phyloP scores from a whole-genome alignment of 2,113 vertebrate genomes.

The Formicarius rufipectus region DNA sequence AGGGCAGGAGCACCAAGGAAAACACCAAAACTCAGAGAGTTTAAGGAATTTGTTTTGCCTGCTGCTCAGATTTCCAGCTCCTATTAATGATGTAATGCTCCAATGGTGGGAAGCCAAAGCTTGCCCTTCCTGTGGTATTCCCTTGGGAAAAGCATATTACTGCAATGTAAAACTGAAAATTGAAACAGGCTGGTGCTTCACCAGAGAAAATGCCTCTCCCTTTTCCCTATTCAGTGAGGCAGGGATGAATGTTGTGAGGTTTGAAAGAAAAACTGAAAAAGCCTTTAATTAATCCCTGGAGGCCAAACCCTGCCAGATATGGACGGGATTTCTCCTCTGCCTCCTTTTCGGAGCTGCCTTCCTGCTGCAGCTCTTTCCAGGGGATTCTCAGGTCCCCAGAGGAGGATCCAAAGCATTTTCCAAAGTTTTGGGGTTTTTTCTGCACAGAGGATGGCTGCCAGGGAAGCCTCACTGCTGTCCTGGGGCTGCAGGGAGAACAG shows the following conservation, averaged over 20 bases:
- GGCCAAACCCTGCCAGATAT: conserved; percentile 21
- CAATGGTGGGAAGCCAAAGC: conserved; percentile 3
- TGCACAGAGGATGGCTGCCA: neutral
- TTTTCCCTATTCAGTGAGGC: conserved; percentile 17
- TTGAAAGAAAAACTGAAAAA: conserved; percentile 62
- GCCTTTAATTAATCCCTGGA: conserved; percentile 58
- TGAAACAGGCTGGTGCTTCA: conserved; percentile 49
- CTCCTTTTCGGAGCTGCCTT: neutral
- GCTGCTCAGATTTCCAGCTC: neutral
- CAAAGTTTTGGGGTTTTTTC: neutral
- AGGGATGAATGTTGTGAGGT: conserved; percentile 20
- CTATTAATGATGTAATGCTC: neutral
- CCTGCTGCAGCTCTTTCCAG: neutral
- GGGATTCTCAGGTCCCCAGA: neutral
- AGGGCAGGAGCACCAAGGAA: neutral
- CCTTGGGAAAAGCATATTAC: conserved; percentile 10
- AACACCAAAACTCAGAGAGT: neutral
- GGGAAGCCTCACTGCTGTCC: neutral
- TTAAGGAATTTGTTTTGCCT: neutral
- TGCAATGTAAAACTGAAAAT: conserved; percentile 22
- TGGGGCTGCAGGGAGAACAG: neutral
- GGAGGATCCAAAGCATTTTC: neutral
- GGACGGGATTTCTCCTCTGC: conserved; percentile 37
- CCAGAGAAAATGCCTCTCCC: conserved; percentile 40
- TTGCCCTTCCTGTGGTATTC: conserved; percentile 46